These are phyloP conservation scores for Clanis bilineata DNA, from an alignment of 2,888 invertebrate species.

Conservation along the genomic window DNA sequence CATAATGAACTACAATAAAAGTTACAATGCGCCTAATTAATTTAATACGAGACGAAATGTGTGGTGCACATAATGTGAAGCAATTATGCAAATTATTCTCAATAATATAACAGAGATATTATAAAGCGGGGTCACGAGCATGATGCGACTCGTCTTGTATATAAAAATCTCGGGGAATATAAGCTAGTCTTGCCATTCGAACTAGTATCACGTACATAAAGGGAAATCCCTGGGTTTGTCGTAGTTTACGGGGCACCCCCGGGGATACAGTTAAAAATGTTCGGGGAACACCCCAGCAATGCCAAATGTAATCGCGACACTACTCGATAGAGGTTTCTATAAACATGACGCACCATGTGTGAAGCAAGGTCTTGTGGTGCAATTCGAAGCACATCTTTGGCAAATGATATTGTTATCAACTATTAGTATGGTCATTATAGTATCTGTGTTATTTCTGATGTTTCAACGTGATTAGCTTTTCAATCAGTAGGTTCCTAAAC, in stretches of 20 bases:
- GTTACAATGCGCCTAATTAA: neutral
- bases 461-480: no score
- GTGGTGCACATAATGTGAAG: neutral
- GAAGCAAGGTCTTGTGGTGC: neutral
- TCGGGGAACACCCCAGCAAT: no score
- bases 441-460: no score
- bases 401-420: neutral
- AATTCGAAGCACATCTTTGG: neutral
- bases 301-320: no score
- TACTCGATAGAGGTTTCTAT: no score
- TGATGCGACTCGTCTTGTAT: neutral
- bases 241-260: no score
- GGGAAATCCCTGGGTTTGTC: no score
- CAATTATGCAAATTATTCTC: neutral
- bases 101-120: neutral
- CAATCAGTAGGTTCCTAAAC: neutral
- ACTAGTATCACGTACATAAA: no score
- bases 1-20: constrained; percentile 11
- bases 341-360: neutral
- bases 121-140: neutral
- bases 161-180: no score
- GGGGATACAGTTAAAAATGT: no score
- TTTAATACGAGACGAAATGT: neutral
- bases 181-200: no score
- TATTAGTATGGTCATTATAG: neutral